These are phyloP conservation scores for Passer domesticus DNA, from an alignment of 2,113 vertebrate species.

Conservation along the genomic window DNA sequence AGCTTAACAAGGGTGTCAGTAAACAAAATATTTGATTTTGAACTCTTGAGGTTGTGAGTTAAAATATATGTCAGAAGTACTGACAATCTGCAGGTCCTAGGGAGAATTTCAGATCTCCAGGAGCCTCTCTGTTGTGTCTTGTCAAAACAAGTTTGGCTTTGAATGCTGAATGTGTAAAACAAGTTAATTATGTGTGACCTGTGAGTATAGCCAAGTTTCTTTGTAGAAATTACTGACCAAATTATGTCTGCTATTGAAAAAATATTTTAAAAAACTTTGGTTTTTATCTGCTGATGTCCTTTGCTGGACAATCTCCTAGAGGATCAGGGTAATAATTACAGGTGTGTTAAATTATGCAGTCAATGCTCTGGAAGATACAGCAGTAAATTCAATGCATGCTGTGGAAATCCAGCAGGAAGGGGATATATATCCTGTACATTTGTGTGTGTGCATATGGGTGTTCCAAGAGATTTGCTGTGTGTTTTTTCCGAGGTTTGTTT, in stretches of 20 bases:
- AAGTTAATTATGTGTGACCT: not conserved
- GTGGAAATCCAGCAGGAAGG: not conserved
- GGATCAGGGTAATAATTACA: not conserved
- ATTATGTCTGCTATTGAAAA: not conserved
- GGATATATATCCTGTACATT: fast-evolving
- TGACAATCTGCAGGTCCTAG: not conserved
- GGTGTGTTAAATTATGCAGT: not conserved
- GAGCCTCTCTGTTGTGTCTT: not conserved
- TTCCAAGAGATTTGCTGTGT: not conserved
- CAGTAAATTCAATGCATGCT: not conserved
- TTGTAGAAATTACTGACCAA: not conserved
- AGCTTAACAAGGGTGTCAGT: not conserved
- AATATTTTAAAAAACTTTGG: not conserved
- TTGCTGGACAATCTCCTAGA: not conserved
- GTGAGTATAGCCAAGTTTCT: not conserved
- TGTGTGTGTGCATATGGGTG: fast-evolving
- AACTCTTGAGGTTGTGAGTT: not conserved
- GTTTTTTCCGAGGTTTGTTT: fast-evolving
- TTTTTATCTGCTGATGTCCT: not conserved
- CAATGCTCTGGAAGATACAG: not conserved
- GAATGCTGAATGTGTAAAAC: not conserved
- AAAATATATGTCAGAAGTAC: not conserved
- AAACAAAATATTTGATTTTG: not conserved
- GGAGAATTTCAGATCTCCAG: not conserved
- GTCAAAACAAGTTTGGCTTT: not conserved